Base-by-base conservation (phyloP, 2,888 invertebrate species). In the Sinhomidia bicolor region DNA sequence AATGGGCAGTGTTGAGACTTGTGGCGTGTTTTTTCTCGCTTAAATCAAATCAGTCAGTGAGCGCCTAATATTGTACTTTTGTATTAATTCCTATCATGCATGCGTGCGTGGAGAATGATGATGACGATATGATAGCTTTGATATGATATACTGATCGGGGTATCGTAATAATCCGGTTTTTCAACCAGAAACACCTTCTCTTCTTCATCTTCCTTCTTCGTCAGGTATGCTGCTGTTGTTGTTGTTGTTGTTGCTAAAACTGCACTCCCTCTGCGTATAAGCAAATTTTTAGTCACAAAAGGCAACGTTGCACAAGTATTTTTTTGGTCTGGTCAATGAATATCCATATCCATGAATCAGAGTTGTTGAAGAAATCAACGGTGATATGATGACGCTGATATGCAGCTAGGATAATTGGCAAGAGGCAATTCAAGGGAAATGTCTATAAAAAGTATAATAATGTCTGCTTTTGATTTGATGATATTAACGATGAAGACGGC, bases 141-240 rank as follows among this genome's bases (percentile, higher is more conserved):
- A 65, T 65, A 65, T 32, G 32, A 65, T 68, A 36, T 68, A 68
- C 17, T 68, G 68, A 10, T 41, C n/a, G 20, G 68, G 36, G 68
- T 68, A 68, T 76, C 78, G n/a, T 12, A 44, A 51, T 57, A 78
- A 78, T 78, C 78, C 78, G 78, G 78, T 78, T 78, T 78, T 78
- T 29, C 51, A 36, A 51, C 32, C 17, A 20, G 68, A 68, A 68
- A 68, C 41, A 68, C 68, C 68, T 62, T 62, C 26, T n/a, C 12
- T 2, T 47, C 51, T 54, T 60, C 9, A 14, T 54, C 54, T 54
- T 54, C n/a, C n/a, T n/a, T n/a, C n/a, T n/a, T n/a, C n/a, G n/a
- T n/a, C n/a, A n/a, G n/a, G n/a, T n/a, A n/a, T n/a, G n/a, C n/a
- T n/a, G n/a, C n/a, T n/a, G n/a, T n/a, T n/a, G n/a, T n/a, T n/a